A percentile compares a stretch with the other conserved stretches of the same genome.
phyloP scores from a whole-genome alignment of 2,113 vertebrate species.

The Nyctereutes procyonoides region DNA sequence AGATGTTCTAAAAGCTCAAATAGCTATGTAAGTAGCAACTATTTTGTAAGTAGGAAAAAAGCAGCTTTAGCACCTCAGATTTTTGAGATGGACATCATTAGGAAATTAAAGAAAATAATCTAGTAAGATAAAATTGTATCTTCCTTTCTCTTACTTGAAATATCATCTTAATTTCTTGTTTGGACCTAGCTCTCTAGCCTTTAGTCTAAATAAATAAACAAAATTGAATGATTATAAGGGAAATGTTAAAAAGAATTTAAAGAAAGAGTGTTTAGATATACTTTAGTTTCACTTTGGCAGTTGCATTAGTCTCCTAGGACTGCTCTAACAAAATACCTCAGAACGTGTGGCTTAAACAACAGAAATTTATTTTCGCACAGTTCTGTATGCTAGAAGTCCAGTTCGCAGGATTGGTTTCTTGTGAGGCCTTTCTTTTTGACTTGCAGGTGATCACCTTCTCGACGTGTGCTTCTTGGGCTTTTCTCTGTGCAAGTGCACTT shows the following conservation, averaged over 20 bases:
- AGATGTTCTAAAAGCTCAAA: not conserved
- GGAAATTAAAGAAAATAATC: not conserved
- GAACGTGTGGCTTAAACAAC: not conserved
- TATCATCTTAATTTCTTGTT: not conserved
- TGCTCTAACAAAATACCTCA: not conserved
- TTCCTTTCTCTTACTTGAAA: not conserved
- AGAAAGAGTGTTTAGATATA: not conserved
- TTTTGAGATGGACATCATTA: not conserved
- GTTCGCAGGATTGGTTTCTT: not conserved
- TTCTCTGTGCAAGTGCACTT: not conserved
- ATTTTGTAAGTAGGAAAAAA: not conserved
- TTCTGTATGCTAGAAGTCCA: not conserved
- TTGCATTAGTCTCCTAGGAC: not conserved
- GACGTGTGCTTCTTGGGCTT: not conserved
- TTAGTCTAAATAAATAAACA: not conserved
- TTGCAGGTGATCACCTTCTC: not conserved
- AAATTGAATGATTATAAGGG: not conserved
- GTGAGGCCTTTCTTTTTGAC: not conserved
- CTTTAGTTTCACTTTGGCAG: not conserved
- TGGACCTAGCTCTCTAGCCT: not conserved
- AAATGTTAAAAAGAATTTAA: not conserved
- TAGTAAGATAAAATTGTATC: not conserved
- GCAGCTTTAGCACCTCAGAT: not conserved
- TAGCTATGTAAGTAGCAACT: not conserved
- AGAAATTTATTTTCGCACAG: not conserved